These are phyloP conservation scores for Micrasema longulum DNA, from an alignment of 1,140 invertebrate genomes.

Conservation along the genomic window DNA sequence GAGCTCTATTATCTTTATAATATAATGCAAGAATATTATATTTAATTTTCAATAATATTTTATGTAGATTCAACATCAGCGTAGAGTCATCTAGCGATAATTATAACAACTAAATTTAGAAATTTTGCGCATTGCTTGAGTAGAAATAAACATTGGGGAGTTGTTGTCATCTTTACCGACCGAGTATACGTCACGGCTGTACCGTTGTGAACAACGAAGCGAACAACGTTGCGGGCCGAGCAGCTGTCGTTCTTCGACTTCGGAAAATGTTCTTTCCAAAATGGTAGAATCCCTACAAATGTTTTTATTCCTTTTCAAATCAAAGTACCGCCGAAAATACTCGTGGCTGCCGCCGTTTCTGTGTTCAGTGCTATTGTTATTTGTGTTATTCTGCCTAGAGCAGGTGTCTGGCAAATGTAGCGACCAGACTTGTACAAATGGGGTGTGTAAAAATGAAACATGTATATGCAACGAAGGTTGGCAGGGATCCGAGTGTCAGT, in stretches of 20 bases:
- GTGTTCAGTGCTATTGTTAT: constrained; percentile 67
- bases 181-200: constrained; percentile 38
- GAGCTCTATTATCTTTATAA: too few relatives aligned
- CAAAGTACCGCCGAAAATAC: constrained; percentile 83
- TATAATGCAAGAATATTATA: too few relatives aligned
- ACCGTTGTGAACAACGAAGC: too few relatives aligned
- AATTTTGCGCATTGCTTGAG: too few relatives aligned
- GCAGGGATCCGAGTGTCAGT: constrained; percentile 89
- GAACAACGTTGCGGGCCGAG: constrained; percentile 43
- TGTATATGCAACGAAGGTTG: constrained; percentile 92
- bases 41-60: too few relatives aligned
- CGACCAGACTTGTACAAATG: constrained; percentile 65
- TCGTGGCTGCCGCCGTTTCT: constrained; percentile 66
- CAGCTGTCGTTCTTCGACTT: constrained; percentile 49
- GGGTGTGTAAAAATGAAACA: constrained; percentile 82
- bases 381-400: constrained; percentile 67
- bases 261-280: constrained; percentile 71
- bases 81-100: too few relatives aligned
- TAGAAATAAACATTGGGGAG: constrained; percentile 9
- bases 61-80: too few relatives aligned
- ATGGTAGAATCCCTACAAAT: constrained; percentile 84
- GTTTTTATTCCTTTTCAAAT: constrained; percentile 87
- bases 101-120: too few relatives aligned
- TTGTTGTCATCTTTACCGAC: constrained; percentile 13
- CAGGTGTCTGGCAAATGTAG: constrained; percentile 66